Percentiles rank a stretch among this genome's conserved stretches.
Conservation (phyloP, 2,797 vertebrate species). For the Ispidina lecontei region DNA sequence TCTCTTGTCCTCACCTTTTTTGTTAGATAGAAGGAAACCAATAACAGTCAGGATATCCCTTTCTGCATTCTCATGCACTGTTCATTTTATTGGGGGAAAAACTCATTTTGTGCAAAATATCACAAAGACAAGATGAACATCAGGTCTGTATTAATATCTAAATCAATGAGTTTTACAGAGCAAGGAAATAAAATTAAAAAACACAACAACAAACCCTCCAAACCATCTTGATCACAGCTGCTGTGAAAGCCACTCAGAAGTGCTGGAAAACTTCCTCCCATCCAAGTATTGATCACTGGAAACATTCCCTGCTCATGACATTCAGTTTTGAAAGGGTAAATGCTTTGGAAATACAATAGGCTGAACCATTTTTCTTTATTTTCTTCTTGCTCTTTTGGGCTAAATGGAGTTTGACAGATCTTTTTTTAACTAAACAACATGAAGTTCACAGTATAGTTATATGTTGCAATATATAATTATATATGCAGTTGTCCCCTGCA, state of each 20-base stretch:
- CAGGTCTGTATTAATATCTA: conserved; percentile 48
- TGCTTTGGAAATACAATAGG: conserved; percentile 50
- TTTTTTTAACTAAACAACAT: not conserved
- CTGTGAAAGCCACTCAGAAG: conserved; percentile 28
- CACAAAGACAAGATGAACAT: conserved; percentile 32
- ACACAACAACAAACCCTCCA: conserved; percentile 32
- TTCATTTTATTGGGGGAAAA: not conserved
- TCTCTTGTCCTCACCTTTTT: not conserved
- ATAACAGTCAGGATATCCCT: not conserved
- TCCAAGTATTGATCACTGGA: conserved; percentile 45
- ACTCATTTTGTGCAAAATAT: not conserved
- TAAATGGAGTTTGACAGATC: not conserved
- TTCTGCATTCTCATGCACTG: not conserved
- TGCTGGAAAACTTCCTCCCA: conserved; percentile 22
- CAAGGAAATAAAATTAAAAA: conserved; percentile 51
- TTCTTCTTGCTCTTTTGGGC: not conserved
- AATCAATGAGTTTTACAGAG: not conserved
- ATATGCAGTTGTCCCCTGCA: not conserved
- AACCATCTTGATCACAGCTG: conserved; percentile 74
- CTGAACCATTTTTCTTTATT: conserved; percentile 31
- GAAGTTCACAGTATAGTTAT: not conserved
- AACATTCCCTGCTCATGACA: conserved; percentile 41
- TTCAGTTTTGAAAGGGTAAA: conserved; percentile 52
- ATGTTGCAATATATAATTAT: not conserved
- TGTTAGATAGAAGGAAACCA: not conserved